Percentiles rank a stretch among this genome's conserved stretches.
These are phyloP conservation scores for Augochlora pura DNA, from an alignment of 1,140 invertebrate genomes.

Conservation along the genomic window DNA sequence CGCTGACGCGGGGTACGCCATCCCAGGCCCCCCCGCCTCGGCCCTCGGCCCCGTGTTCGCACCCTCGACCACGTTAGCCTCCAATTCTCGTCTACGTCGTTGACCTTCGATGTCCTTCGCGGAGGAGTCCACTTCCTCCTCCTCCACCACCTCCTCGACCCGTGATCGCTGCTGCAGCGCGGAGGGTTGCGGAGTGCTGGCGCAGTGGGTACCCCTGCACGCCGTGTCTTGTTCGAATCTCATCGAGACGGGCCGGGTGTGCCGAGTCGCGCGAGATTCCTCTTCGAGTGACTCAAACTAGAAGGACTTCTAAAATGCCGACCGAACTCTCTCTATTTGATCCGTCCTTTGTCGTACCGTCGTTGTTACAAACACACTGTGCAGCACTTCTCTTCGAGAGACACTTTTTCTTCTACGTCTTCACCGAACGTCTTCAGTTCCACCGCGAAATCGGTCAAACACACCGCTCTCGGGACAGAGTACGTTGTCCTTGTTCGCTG, in stretches of 20 bases:
- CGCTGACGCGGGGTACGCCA: slow-evolving; percentile 80
- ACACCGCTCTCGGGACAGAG: no score
- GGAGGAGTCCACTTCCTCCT: slow-evolving; percentile 67
- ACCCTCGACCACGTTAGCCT: slow-evolving; percentile 74
- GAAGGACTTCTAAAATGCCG: slow-evolving; percentile 8
- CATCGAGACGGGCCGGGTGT: slow-evolving; percentile 77
- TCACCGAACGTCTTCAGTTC: no score
- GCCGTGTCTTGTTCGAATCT: slow-evolving; percentile 80
- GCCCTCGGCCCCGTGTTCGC: slow-evolving; percentile 78
- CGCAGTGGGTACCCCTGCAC: slow-evolving; percentile 81
- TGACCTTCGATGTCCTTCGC: slow-evolving; percentile 64
- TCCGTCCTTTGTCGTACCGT: no score
- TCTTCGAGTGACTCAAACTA: slow-evolving; percentile 75
- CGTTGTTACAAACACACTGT: no score
- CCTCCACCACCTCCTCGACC: slow-evolving; percentile 62
- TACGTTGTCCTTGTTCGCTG: no score
- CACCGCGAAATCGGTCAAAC: no score
- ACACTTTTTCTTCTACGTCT: no score
- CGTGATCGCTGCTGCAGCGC: slow-evolving; percentile 70
- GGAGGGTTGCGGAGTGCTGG: slow-evolving; percentile 79
- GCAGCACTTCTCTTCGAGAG: no score
- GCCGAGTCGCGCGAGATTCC: slow-evolving; percentile 77
- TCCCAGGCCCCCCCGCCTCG: slow-evolving; percentile 79
- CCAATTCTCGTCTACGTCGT: slow-evolving; percentile 65
- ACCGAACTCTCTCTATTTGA: no score